Percentiles rank a stretch among this genome's conserved stretches.
Evolutionary conservation across 2,113 vertebrate species (phyloP).

Genomic region (Dicerorhinus sumatrensis): DNA sequence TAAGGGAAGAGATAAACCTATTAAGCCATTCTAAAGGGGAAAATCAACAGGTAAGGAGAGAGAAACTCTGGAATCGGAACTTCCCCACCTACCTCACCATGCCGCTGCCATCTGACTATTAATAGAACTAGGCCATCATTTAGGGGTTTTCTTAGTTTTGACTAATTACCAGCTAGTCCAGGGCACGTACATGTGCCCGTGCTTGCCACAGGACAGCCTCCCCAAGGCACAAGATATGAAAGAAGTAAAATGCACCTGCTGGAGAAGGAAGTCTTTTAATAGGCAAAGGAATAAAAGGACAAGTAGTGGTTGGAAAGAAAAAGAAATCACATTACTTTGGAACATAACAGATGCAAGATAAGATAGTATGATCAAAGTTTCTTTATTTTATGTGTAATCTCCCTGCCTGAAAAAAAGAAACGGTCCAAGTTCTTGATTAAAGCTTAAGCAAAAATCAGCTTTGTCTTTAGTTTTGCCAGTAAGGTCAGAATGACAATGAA

Average conservation of each 20-base stretch:
- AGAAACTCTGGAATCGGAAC: background rate
- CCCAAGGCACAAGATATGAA: background rate
- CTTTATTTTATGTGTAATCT: background rate
- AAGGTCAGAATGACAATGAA: background rate
- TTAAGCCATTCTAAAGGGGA: background rate
- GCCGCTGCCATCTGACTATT: background rate
- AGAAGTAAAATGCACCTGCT: background rate
- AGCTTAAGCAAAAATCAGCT: background rate
- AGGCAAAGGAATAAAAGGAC: background rate
- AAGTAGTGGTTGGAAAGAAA: background rate
- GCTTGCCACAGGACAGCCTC: background rate
- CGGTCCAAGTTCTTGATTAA: background rate
- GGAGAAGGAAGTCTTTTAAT: background rate
- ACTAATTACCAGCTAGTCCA: background rate
- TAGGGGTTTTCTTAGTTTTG: background rate
- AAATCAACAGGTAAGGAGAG: background rate
- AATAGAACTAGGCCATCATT: background rate
- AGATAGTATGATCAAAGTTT: background rate
- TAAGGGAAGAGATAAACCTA: background rate
- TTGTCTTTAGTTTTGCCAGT: constrained; percentile 4
- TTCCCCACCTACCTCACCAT: too few relatives aligned
- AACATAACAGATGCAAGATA: background rate
- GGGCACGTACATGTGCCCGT: fast-evolving
- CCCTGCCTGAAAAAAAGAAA: background rate
- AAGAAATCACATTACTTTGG: background rate